Evolutionary conservation across 2,113 vertebrate species (phyloP), one percentile per base, ranked within the genome.

Genomic region (Shinisaurus crocodilurus): DNA sequence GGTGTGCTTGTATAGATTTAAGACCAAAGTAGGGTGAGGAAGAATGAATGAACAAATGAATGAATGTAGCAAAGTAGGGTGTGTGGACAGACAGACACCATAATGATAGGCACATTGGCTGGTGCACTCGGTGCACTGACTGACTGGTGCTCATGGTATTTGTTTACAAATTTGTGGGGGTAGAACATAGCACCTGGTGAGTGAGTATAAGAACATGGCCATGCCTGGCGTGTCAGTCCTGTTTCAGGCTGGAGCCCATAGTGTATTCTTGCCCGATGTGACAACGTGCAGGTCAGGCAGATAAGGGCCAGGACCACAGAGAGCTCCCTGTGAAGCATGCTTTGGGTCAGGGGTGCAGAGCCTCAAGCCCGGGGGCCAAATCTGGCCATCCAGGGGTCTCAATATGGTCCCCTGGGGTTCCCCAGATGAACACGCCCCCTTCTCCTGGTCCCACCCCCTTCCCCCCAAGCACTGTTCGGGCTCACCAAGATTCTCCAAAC

Each of bases 51-150:
- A 45, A 88, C n/a, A 67, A 29, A 2, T 37, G 72, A 54, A 81
- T 37, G 45, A 34, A 1, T 45, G 74, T 2, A 76, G 54, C 9
- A 87, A 86, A 92, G 60, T 4, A 15, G 1, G 74, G 37, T 37
- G 8, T 23, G 90, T 85, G 43, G 0, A 75, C 13, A 4, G n/a
- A 88, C 37, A 37, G 34, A 34, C 4, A 50, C 6, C 9, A 25
- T 0, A 0, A 12, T 37, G 40, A 81, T 3, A 29, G 45, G 37
- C 32, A 85, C 40, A n/a, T 0, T 0, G 86, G 54, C 57, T 86
- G 23, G 34, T 76, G 5, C 60, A 63, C 60, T 63, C 20, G 12
- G 60, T 63, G 16, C 20, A 63, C 60, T 20, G 16, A 63, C 60
- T 20, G 16, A 63, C 60, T 20, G 5, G 20, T 63, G 29, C 67